phyloP scores from a whole-genome alignment of 1,140 invertebrate species.

The Diorhabda elongata region DNA sequence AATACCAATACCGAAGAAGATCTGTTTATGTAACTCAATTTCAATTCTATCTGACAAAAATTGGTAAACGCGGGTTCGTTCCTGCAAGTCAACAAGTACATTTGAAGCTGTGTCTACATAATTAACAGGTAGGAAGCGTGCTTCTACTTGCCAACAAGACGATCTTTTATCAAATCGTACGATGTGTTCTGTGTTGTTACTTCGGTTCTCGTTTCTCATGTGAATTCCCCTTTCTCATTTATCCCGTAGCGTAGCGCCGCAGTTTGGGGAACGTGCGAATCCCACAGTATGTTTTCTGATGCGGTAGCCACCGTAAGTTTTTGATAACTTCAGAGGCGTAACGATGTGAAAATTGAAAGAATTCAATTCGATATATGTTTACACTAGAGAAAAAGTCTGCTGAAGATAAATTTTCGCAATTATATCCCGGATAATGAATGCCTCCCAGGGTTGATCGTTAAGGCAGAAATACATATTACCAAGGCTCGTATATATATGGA shows the following conservation, averaged over 20 bases:
- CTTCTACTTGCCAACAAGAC: neutral
- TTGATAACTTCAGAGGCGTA: conserved; percentile 11
- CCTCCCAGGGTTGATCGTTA: too few relatives aligned
- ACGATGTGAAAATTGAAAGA: conserved; percentile 2
- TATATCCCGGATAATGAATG: too few relatives aligned
- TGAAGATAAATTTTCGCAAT: neutral
- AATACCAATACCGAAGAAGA: too few relatives aligned
- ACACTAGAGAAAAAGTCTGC: neutral
- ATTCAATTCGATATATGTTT: neutral
- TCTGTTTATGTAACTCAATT: too few relatives aligned
- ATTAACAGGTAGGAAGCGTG: neutral
- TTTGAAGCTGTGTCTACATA: neutral
- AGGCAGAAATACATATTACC: too few relatives aligned
- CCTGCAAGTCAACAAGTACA: neutral
- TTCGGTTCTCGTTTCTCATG: conserved; percentile 15
- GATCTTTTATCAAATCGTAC: conserved; percentile 10
- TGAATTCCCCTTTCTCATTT: conserved; percentile 44
- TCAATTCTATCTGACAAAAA: too few relatives aligned
- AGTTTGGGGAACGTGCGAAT: conserved; percentile 39
- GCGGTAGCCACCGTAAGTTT: conserved; percentile 20
- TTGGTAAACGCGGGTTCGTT: too few relatives aligned
- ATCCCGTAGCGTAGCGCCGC: conserved; percentile 38
- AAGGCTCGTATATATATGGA: too few relatives aligned
- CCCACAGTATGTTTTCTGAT: conserved; percentile 45
- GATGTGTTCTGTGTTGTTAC: conserved; percentile 11